Conservation (phyloP, 2,113 vertebrate genomes). For the Ictalurus furcatus region DNA sequence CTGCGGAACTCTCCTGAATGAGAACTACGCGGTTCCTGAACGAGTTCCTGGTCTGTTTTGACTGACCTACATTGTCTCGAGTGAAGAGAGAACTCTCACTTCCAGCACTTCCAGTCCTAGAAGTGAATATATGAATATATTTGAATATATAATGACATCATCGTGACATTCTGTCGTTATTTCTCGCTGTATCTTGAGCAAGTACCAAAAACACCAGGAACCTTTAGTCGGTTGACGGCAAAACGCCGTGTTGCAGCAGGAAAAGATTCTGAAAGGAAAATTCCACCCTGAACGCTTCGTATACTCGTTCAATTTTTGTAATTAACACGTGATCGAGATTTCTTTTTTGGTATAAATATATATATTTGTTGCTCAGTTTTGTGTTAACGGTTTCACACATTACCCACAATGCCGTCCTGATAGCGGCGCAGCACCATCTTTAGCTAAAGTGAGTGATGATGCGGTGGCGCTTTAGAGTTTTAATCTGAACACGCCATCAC, state of each 20-base stretch:
- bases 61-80: background rate
- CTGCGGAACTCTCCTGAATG: background rate
- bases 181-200: background rate
- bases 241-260: too few relatives aligned
- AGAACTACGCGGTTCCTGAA: background rate
- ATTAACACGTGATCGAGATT: background rate
- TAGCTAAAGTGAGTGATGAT: background rate
- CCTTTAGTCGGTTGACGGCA: too few relatives aligned
- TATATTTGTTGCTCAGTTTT: background rate
- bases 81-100: background rate
- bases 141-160: background rate
- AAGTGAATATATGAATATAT: too few relatives aligned
- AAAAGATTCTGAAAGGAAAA: background rate
- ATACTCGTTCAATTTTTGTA: background rate
- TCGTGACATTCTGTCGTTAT: background rate
- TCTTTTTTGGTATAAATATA: background rate
- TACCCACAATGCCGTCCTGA: background rate
- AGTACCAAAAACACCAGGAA: background rate
- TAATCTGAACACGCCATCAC: background rate
- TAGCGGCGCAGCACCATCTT: background rate
- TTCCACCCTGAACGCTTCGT: background rate
- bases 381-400: background rate
- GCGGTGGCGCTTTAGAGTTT: background rate
- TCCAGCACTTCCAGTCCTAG: background rate
- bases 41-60: background rate